Evolutionary conservation across 2,113 vertebrate genomes (phyloP).

Genomic region (Cebidichthys violaceus): DNA sequence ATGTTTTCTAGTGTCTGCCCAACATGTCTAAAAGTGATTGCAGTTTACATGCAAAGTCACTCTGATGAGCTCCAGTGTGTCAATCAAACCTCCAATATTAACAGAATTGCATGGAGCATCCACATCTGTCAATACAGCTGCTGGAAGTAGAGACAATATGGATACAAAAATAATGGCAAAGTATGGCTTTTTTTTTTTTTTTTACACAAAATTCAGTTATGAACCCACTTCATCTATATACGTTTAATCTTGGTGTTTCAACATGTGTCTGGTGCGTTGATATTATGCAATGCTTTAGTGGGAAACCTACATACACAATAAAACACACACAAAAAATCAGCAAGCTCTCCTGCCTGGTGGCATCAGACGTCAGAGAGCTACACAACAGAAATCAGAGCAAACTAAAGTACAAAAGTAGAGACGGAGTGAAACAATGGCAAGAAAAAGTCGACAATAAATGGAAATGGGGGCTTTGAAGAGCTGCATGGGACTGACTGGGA

Average conservation of each 20-base stretch:
- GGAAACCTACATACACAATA: neutral
- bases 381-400: neutral
- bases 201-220: neutral
- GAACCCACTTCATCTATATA: neutral
- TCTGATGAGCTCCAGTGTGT: neutral
- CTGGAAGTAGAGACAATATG: neutral
- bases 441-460: neutral
- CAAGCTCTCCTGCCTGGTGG: neutral
- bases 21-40: neutral
- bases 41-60: neutral
- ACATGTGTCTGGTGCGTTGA: neutral
- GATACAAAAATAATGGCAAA: neutral
- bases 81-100: slow-evolving; percentile 16
- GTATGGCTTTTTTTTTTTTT: neutral
- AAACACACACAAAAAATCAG: slow-evolving; percentile 2
- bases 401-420: slow-evolving; percentile 3
- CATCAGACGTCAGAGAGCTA: slow-evolving; percentile 7
- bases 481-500: neutral
- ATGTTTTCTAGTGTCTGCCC: neutral
- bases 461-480: slow-evolving; percentile 19
- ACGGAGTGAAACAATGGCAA: slow-evolving; percentile 8
- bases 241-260: neutral
- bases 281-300: slow-evolving; percentile 8
- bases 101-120: neutral
- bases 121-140: neutral